Base-by-base conservation (phyloP, 2,113 vertebrate species). In the Ciconia stormi region DNA sequence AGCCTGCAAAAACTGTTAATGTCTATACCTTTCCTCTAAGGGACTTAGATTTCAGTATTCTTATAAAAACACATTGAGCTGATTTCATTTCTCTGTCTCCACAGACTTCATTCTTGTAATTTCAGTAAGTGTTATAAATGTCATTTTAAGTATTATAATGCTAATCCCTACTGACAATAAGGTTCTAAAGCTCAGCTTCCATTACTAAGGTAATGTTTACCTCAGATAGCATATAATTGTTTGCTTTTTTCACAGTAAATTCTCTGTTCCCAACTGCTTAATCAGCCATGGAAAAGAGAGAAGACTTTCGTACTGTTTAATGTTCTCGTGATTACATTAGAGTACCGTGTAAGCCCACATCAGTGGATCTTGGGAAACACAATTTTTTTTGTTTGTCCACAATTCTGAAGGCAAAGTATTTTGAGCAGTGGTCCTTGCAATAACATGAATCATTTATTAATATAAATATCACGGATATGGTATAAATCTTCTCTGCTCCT, bases 131-230 rank as follows among this genome's bases (percentile, higher is more conserved):
- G 98, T 99, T 99, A 99, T 99, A 99, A 99, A 99, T 98, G 98
- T 98, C 98, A 98, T 98, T 98, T 98, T 98, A 98, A 98, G 98
- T 98, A 98, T 98, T 98, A 98, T 98, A 98, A 98, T 99, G 97
- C 98, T 99, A 97, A 97, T 98, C 98, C 98, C 98, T 98, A 98
- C 98, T 98, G 98, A 99, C 99, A 98, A 98, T 98, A 98, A 98
- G 98, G 98, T 98, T 98, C 98, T 97, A 98, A 98, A 98, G 98
- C 98, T 97, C 95, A 91, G 98, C 98, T 98, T 98, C 98, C 97
- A 97, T 98, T 99, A 98, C 98, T 98, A 98, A 99, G 98, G 99
- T 99, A 99, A 99, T 99, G 99, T 99, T 99, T 99, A 98, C 98
- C 98, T 98, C 98, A 96, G 98, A 99, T 98, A 98, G 98, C 97